phyloP scores from a whole-genome alignment of 1,140 invertebrate genomes.

The Paramacrobiotus metropolitanus region DNA sequence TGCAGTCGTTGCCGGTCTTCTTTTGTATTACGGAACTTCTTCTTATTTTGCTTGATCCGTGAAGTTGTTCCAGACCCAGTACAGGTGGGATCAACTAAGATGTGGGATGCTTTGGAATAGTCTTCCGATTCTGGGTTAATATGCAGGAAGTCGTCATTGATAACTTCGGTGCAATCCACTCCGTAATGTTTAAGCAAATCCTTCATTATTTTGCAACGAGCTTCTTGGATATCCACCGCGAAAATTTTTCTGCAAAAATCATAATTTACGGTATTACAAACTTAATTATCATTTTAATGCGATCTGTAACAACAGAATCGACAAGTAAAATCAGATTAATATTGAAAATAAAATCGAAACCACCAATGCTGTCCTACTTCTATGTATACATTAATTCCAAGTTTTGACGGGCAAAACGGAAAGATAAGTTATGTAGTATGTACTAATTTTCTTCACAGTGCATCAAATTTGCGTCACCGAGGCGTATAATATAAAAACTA shows the following conservation, averaged over 20 bases:
- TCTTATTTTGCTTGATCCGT: neutral
- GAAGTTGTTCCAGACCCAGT: conserved; percentile 55
- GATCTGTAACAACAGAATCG: too few species aligned
- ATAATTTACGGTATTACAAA: too few species aligned
- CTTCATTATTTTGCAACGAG: conserved; percentile 36
- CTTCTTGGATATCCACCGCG: conserved; percentile 47
- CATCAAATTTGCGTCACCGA: too few species aligned
- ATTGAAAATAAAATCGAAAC: too few species aligned
- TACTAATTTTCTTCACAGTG: too few species aligned
- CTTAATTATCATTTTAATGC: too few species aligned
- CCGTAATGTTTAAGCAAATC: conserved; percentile 35
- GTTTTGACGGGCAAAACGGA: too few species aligned
- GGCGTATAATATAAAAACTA: too few species aligned
- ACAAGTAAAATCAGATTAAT: too few species aligned
- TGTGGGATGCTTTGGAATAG: conserved; percentile 52
- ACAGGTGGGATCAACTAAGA: conserved; percentile 83
- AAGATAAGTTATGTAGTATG: too few species aligned
- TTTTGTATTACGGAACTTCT: neutral
- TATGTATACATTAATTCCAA: too few species aligned
- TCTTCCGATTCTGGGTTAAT: conserved; percentile 28
- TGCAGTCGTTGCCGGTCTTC: conserved; percentile 27
- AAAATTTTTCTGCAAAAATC: conserved; percentile 40
- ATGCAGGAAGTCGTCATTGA: conserved; percentile 43
- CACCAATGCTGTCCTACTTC: too few species aligned
- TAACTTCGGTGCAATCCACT: conserved; percentile 36